Evolutionary conservation across 2,888 invertebrate genomes (phyloP).

Genomic region (Tryphoninae sp.): DNA sequence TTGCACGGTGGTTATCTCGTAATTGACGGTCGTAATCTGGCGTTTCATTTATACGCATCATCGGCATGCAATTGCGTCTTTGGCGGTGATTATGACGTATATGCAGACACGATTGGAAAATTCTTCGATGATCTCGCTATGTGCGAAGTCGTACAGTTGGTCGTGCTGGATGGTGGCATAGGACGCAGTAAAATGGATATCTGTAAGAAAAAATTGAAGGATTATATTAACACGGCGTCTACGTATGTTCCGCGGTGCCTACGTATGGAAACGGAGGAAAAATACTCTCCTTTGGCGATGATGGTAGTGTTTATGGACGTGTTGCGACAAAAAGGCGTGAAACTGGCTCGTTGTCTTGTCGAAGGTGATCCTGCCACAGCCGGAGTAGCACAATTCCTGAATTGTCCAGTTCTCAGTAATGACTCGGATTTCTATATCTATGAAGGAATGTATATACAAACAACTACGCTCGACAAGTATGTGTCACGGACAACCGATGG

Average conservation of each 20-base stretch:
- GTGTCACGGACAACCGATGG: conserved; percentile 67
- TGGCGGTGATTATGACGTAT: conserved; percentile 93
- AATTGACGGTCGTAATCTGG: conserved; percentile 91
- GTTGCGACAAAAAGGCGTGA: conserved; percentile 85
- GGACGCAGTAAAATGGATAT: conserved; percentile 88
- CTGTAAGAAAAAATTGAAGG: conserved; percentile 83
- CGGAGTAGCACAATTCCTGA: conserved; percentile 88
- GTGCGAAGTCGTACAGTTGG: conserved; percentile 88
- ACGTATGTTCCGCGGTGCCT: conserved; percentile 81
- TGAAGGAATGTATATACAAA: conserved; percentile 91
- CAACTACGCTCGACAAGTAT: conserved; percentile 85
- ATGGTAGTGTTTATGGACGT: conserved; percentile 89
- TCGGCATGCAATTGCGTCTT: conserved; percentile 87
- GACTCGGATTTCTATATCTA: conserved; percentile 98
- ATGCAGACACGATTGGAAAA: conserved; percentile 84
- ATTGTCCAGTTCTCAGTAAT: conserved; percentile 94
- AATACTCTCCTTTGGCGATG: conserved; percentile 88
- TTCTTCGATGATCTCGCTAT: conserved; percentile 88
- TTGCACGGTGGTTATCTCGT: conserved; percentile 88
- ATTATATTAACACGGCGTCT: conserved; percentile 84
- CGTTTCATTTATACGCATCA: conserved; percentile 87
- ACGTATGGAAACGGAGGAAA: conserved; percentile 83
- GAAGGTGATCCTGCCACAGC: conserved; percentile 96
- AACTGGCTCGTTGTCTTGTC: conserved; percentile 89
- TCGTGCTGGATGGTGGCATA: conserved; percentile 91